Percentiles rank a stretch among this genome's conserved stretches.
Conservation (phyloP, 2,113 vertebrate species). For the Gymnogyps californianus region DNA sequence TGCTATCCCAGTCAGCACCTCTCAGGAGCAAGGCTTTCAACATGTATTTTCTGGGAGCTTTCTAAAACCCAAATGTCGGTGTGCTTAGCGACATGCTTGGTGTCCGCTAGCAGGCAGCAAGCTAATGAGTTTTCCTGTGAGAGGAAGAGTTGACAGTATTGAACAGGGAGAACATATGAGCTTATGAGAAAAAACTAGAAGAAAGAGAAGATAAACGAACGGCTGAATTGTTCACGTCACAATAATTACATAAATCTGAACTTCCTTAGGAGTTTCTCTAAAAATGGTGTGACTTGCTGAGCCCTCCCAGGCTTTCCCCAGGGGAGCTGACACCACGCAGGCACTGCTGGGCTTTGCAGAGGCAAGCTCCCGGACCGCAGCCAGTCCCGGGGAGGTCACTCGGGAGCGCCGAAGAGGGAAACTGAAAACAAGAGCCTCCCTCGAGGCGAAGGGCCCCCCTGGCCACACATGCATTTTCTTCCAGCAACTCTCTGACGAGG, state of each 20-base stretch:
- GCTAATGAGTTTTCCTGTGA: neutral
- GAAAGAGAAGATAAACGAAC: neutral
- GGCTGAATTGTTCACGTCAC: neutral
- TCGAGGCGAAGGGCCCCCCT: rapidly evolving
- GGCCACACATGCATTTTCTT: neutral
- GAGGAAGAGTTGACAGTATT: neutral
- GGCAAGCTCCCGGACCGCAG: rapidly evolving
- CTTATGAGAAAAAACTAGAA: neutral
- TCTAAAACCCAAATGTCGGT: neutral
- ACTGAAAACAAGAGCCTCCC: neutral
- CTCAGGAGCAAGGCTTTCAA: neutral
- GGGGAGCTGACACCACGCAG: neutral
- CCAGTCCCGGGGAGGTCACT: neutral
- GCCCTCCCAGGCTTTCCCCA: neutral
- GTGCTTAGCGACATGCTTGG: too few relatives aligned
- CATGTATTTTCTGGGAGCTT: neutral
- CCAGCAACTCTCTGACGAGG: neutral
- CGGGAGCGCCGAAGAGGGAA: neutral
- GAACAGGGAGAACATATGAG: neutral
- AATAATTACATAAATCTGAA: neutral
- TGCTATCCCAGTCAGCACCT: too few relatives aligned
- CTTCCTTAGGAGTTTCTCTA: neutral
- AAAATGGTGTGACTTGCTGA: neutral
- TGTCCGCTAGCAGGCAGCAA: neutral
- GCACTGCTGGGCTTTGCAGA: neutral